Conservation (phyloP, 1,140 invertebrate genomes). For the Leptopilina boulardi region DNA sequence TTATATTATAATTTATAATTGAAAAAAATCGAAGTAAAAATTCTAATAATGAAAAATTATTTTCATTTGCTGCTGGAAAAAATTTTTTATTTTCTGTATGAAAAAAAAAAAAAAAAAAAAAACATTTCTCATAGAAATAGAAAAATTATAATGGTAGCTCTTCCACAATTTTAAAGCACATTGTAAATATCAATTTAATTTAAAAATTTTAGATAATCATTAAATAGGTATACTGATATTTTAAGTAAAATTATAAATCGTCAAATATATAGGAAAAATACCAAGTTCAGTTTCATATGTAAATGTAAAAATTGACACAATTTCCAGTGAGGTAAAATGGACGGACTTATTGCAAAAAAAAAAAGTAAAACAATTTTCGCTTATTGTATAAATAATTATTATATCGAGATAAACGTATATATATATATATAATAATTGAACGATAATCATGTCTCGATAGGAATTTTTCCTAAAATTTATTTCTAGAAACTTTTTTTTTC, state of each 20-base stretch:
- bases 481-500: too few relatives aligned
- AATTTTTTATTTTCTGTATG: not conserved
- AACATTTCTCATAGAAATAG: not conserved
- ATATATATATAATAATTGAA: not conserved
- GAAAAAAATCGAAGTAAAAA: too few relatives aligned
- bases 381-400: conserved; percentile 7
- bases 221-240: not conserved
- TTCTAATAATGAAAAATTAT: too few relatives aligned
- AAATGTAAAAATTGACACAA: not conserved
- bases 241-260: not conserved
- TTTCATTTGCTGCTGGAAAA: too few relatives aligned
- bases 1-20: too few relatives aligned
- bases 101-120: too few relatives aligned
- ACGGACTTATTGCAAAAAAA: too few relatives aligned
- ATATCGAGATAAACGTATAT: not conserved
- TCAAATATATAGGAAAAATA: not conserved
- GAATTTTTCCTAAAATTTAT: too few relatives aligned
- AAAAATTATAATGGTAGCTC: not conserved
- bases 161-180: conserved; percentile 19
- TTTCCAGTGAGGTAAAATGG: not conserved
- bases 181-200: conserved; percentile 28
- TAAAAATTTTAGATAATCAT: not conserved
- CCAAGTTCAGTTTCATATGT: not conserved
- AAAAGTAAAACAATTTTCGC: conserved; percentile 20
- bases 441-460: not conserved